Evolutionary conservation across 2,113 vertebrate genomes (phyloP).

Genomic region (Plotosus lineatus): DNA sequence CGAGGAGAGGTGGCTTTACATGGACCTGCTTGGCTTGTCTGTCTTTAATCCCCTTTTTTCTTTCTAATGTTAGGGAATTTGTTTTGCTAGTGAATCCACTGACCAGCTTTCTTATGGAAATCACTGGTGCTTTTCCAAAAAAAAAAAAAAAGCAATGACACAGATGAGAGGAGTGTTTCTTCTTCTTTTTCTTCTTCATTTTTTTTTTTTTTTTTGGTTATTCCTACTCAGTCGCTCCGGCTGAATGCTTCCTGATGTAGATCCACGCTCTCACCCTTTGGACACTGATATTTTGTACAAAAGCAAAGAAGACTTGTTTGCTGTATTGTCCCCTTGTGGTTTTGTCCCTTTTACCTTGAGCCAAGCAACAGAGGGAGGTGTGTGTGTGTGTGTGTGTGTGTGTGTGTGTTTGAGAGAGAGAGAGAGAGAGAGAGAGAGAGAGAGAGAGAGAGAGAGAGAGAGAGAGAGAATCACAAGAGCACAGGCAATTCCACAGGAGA

Average conservation of each 20-base stretch:
- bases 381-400: conserved; percentile 22
- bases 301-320: conserved; percentile 89
- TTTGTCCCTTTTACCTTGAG: conserved; percentile 73
- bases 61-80: conserved; percentile 93
- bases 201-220: conserved; percentile 80
- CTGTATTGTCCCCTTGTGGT: conserved; percentile 74
- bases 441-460: conserved; percentile 60
- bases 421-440: not conserved
- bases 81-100: conserved; percentile 90
- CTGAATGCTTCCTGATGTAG: conserved; percentile 88
- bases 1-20: conserved; percentile 84
- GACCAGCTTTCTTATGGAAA: conserved; percentile 99
- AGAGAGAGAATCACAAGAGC: conserved; percentile 41
- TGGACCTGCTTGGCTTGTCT: conserved; percentile 81
- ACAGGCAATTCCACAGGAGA: conserved; percentile 71
- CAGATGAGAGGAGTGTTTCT: conserved; percentile 64
- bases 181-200: conserved; percentile 80
- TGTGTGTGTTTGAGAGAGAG: conserved; percentile 8
- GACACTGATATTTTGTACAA: conserved; percentile 92
- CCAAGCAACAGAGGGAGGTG: conserved; percentile 35
- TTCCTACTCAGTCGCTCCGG: conserved; percentile 89
- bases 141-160: conserved; percentile 59
- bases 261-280: conserved; percentile 92
- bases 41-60: conserved; percentile 88
- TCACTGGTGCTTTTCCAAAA: conserved; percentile 82